Base-by-base conservation (phyloP, 2,888 invertebrate species). In the Antheraea assamensis region DNA sequence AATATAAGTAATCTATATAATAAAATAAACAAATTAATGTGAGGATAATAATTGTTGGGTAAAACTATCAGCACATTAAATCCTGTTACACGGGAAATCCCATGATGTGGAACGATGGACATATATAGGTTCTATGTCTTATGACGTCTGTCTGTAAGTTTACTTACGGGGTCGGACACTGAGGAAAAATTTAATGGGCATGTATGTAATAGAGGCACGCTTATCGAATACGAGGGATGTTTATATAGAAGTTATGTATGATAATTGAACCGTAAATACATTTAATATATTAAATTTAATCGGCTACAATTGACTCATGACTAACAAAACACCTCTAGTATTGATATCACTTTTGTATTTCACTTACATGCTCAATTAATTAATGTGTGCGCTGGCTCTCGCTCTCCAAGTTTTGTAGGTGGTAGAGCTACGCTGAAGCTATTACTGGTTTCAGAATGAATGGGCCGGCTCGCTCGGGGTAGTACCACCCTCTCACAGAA, bases 51-150 rank as follows among this genome's bases (percentile, higher is more conserved):
- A 35, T 15, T 58, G 72, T 47, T 61, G 42, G 42, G 68, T 35
- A 49, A 72, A 72, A 72, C 68, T 68, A 66, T 72, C 72, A 66
- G 49, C 68, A 68, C 49, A 68, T 68, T 68, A 72, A 68, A 72
- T 13, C 61, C 58, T 27, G 61, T 21, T 80, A 83, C 78, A 79
- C 78, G 78, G 75, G 82, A 84, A 84, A 85, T 85, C 85, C 79
- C 79, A 81, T 85, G 83, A 86, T 82, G 80, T 82, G 77, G 76
- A 80, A 76, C 72, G 72, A 76, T 19, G 8, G 21, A 42, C 71
- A n/a, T 42, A 76, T 42, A 76, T 76, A 77, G 75, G 75, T 76
- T 75, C 77, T 78, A 76, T 70, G 70, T 71, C 27, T 64, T 1
- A 3, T 21, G 55, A 71, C 55, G 42, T 42, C 61, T 71, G 70